phyloP scores from a whole-genome alignment of 2,888 invertebrate genomes.

The Trachelus iudaicus region DNA sequence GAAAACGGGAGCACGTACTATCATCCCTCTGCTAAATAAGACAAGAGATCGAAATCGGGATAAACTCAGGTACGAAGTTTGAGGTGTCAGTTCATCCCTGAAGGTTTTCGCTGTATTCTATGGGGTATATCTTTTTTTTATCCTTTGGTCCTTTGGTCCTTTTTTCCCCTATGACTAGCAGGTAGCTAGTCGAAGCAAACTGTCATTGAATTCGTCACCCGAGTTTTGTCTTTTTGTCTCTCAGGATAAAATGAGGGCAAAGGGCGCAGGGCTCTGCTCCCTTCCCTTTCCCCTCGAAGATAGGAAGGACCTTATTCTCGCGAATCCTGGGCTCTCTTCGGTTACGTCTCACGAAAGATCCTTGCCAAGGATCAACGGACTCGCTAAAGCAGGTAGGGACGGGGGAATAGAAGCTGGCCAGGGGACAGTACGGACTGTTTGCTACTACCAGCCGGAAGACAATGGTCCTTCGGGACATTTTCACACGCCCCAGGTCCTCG shows the following conservation, averaged over 20 bases:
- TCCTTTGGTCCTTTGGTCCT: neutral
- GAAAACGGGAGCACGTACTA: no score
- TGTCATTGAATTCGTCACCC: no score
- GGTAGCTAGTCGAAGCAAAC: neutral
- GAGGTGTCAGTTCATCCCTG: slow-evolving; percentile 7
- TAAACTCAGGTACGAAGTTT: slow-evolving; percentile 21
- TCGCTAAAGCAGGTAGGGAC: slow-evolving; percentile 14
- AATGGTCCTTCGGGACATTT: slow-evolving; percentile 15
- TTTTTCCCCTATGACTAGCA: neutral
- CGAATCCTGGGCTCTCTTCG: no score
- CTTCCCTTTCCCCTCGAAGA: no score
- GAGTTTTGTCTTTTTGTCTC: no score
- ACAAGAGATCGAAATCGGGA: slow-evolving; percentile 33
- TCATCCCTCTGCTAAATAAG: slow-evolving; percentile 39
- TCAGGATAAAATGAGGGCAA: no score
- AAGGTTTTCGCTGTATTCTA: neutral
- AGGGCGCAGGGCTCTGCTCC: no score
- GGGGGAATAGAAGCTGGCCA: slow-evolving; percentile 25
- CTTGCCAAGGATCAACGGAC: slow-evolving; percentile 36
- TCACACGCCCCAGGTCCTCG: slow-evolving; percentile 14
- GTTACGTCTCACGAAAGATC: slow-evolving; percentile 25
- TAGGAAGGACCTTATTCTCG: no score
- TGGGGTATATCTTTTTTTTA: neutral
- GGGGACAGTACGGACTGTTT: slow-evolving; percentile 20
- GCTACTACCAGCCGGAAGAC: neutral